These are phyloP conservation scores for Orthonyx spaldingii DNA, from an alignment of 2,113 vertebrate species.

Conservation along the genomic window DNA sequence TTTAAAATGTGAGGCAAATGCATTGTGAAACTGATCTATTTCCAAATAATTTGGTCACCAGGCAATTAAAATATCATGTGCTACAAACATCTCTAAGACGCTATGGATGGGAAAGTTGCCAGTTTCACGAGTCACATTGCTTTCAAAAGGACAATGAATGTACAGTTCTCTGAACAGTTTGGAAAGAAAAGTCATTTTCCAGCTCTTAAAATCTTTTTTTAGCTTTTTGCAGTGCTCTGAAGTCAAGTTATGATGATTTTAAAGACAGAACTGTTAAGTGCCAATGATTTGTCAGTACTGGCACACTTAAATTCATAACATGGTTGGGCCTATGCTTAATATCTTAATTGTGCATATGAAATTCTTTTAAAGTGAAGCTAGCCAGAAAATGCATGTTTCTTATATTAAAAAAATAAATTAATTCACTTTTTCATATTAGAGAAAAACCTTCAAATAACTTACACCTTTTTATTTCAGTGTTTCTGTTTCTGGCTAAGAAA, in stretches of 20 bases:
- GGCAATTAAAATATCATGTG: conserved; percentile 35
- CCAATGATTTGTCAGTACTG: conserved; percentile 17
- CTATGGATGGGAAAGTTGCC: conserved; percentile 7
- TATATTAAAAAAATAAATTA: neutral
- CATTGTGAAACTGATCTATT: neutral
- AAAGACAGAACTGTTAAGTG: neutral
- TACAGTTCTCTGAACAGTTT: conserved; percentile 36
- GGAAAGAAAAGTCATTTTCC: conserved; percentile 48
- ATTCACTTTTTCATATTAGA: neutral
- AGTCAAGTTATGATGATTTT: conserved; percentile 40
- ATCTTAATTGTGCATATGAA: neutral
- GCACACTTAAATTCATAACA: neutral
- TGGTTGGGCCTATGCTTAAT: neutral
- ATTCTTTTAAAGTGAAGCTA: neutral
- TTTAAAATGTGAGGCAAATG: neutral
- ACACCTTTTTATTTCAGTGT: neutral
- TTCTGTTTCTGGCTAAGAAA: neutral
- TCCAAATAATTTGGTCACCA: conserved; percentile 12
- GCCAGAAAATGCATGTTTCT: neutral
- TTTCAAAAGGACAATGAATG: conserved; percentile 48
- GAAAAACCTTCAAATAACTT: neutral
- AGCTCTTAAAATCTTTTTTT: conserved; percentile 43
- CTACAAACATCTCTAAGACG: conserved; percentile 12
- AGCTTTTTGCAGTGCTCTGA: conserved; percentile 18
- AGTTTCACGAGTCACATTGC: conserved; percentile 16